A percentile compares a stretch with the other conserved stretches of the same genome.
phyloP scores from a whole-genome alignment of 2,888 invertebrate species.

The Noctua fimbriata region DNA sequence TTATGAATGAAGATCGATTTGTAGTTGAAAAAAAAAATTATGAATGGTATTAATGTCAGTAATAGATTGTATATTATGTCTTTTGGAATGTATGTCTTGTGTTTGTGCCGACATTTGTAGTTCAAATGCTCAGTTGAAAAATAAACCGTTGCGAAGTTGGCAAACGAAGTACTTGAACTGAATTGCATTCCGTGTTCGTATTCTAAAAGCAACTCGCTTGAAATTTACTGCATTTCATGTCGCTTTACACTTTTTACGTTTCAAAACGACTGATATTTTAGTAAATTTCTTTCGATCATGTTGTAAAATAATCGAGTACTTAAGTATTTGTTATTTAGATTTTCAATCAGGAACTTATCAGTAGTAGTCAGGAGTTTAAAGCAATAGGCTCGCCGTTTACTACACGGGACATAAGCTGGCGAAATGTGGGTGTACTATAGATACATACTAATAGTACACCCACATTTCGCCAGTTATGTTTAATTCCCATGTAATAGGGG shows the following conservation, averaged over 20 bases:
- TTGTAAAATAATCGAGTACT: background rate
- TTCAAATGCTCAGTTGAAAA: background rate
- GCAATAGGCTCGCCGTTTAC: background rate
- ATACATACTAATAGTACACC: too few relatives aligned
- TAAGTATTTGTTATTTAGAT: background rate
- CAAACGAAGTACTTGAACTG: conserved; percentile 5
- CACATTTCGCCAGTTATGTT: too few relatives aligned
- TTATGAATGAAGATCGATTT: conserved; percentile 66
- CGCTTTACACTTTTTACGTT: too few relatives aligned
- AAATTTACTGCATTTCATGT: background rate
- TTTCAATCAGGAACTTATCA: too few relatives aligned
- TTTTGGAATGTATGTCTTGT: conserved; percentile 8
- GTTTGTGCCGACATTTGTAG: background rate
- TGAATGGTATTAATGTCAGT: conserved; percentile 38
- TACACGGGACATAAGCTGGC: too few relatives aligned
- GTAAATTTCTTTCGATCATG: too few relatives aligned
- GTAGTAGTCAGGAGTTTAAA: too few relatives aligned
- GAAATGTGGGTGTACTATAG: too few relatives aligned
- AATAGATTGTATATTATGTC: conserved; percentile 49
- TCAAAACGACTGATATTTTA: background rate
- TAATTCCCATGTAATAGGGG: too few relatives aligned
- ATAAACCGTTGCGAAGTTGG: background rate
- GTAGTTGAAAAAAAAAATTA: conserved; percentile 40
- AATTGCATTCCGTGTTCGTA: conserved; percentile 12
- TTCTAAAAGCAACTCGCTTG: background rate